Evolutionary conservation across 1,140 invertebrate species (phyloP).

Genomic region (Zaprionus davidi): DNA sequence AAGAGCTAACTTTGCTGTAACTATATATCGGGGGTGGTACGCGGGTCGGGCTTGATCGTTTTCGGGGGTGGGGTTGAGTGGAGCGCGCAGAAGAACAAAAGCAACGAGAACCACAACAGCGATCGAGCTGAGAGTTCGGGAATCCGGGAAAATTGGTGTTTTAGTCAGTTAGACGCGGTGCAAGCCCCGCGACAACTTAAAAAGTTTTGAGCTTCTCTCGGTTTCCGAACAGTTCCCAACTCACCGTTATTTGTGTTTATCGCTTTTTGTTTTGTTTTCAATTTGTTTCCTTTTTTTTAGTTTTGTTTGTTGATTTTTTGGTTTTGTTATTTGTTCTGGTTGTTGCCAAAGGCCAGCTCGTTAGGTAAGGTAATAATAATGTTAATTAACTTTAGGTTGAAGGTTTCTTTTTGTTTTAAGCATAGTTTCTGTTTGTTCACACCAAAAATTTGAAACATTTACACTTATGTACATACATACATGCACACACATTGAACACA

Average conservation of each 20-base stretch:
- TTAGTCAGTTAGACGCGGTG: constrained; percentile 63
- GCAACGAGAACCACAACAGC: constrained; percentile 18
- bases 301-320: constrained; percentile 1
- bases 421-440: constrained; percentile 63
- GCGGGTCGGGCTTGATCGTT: not conserved
- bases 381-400: constrained; percentile 73
- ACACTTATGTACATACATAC: constrained; percentile 74
- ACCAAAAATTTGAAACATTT: constrained; percentile 75
- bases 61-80: not conserved
- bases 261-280: constrained; percentile 28
- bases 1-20: constrained; percentile 44
- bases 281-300: not conserved
- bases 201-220: constrained; percentile 76
- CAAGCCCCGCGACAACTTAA: constrained; percentile 56
- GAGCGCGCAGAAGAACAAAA: not conserved
- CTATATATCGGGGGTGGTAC: constrained; percentile 18
- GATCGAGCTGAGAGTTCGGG: constrained; percentile 61
- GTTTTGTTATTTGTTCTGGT: constrained; percentile 12
- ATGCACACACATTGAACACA: constrained; percentile 67
- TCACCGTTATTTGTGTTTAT: constrained; percentile 47
- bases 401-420: constrained; percentile 48
- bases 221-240: constrained; percentile 47
- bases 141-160: constrained; percentile 71
- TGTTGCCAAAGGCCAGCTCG: constrained; percentile 31
- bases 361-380: constrained; percentile 62